These are phyloP conservation scores for Apus apus DNA, from an alignment of 2,113 vertebrate species.

Conservation along the genomic window DNA sequence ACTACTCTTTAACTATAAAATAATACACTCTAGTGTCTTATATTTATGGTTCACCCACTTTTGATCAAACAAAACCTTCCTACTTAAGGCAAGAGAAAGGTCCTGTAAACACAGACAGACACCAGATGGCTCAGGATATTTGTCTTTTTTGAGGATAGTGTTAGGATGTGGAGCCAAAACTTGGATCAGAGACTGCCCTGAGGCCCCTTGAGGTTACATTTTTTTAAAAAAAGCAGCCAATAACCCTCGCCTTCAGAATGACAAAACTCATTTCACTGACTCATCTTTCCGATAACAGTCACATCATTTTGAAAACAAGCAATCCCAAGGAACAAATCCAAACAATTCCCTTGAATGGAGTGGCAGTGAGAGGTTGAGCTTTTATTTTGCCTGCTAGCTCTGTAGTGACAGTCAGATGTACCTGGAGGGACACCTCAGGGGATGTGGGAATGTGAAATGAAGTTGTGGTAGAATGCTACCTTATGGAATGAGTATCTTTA, in stretches of 20 bases:
- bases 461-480: neutral
- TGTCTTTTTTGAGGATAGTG: neutral
- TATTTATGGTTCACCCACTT: neutral
- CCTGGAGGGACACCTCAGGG: neutral
- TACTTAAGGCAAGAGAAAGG: neutral
- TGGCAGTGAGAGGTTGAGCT: neutral
- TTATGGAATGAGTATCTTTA: neutral
- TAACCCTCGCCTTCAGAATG: neutral
- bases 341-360: neutral
- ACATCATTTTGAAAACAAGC: slow-evolving; percentile 31
- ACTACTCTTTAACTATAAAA: neutral
- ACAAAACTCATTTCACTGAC: slow-evolving; percentile 40
- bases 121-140: neutral
- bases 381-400: neutral
- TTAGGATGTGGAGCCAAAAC: neutral
- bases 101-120: neutral
- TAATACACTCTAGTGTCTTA: neutral
- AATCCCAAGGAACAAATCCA: neutral
- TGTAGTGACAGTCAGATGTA: neutral
- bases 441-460: neutral
- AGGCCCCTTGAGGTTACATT: neutral
- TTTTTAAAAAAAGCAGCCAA: slow-evolving; percentile 11
- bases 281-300: slow-evolving; percentile 44
- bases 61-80: neutral
- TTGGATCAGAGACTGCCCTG: slow-evolving; percentile 19